These are phyloP conservation scores for Caenorhabditis panamensis DNA, from an alignment of 2,888 invertebrate genomes.

Conservation along the genomic window DNA sequence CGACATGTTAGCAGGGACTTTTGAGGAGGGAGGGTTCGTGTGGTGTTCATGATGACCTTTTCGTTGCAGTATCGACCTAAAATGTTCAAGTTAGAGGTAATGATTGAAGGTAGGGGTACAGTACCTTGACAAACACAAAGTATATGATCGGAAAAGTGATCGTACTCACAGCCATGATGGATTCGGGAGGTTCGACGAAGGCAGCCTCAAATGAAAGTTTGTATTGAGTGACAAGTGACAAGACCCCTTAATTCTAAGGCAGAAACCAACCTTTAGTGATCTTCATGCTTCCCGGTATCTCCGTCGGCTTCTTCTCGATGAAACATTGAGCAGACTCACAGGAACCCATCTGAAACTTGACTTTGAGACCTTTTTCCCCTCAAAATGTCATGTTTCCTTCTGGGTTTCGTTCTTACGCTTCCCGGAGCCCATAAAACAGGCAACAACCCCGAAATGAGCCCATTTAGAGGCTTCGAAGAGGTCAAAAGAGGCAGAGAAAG, in stretches of 20 bases:
- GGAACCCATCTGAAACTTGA: slow-evolving; percentile 77
- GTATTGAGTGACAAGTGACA: neutral
- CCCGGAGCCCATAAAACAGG: slow-evolving; percentile 11
- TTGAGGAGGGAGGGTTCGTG: slow-evolving; percentile 31
- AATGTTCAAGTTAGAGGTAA: neutral
- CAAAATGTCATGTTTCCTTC: neutral
- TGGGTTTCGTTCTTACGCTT: neutral
- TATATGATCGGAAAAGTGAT: slow-evolving; percentile 77
- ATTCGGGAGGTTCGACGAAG: slow-evolving; percentile 75
- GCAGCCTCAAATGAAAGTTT: slow-evolving; percentile 74
- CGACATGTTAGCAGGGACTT: slow-evolving; percentile 77
- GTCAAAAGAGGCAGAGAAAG: neutral
- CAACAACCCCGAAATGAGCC: slow-evolving; percentile 6
- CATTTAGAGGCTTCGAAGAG: slow-evolving; percentile 8
- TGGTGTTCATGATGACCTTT: slow-evolving; percentile 68
- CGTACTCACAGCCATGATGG: slow-evolving; percentile 79
- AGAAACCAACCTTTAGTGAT: slow-evolving; percentile 72
- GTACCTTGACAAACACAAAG: slow-evolving; percentile 77
- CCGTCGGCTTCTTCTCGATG: slow-evolving; percentile 79
- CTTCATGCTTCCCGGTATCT: slow-evolving; percentile 71
- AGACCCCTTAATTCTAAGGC: no score
- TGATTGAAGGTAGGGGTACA: neutral
- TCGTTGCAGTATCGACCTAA: slow-evolving; percentile 79
- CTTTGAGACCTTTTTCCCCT: no score
- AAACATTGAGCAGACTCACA: slow-evolving; percentile 79